Percentiles rank a stretch among this genome's conserved stretches.
Evolutionary conservation across 2,888 invertebrate genomes (phyloP).

Genomic region (Caprella mutica): DNA sequence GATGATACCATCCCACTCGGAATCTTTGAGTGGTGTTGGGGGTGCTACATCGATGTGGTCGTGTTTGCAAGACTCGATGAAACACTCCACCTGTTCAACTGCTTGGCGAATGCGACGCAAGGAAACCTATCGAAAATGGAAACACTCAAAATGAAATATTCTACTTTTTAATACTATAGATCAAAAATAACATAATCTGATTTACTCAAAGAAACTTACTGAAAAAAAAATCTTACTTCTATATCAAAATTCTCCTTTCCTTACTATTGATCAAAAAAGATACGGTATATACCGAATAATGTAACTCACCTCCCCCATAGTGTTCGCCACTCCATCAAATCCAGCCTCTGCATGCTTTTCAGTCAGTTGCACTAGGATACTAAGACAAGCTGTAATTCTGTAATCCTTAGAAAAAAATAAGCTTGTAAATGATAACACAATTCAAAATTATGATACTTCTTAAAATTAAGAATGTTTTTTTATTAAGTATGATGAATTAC

Average conservation of each 20-base stretch:
- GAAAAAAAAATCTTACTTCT: too few species aligned
- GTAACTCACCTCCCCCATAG: slow-evolving; percentile 23
- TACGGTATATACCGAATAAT: background rate
- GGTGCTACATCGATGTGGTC: slow-evolving; percentile 30
- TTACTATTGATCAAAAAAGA: too few species aligned
- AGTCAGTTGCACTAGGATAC: slow-evolving; percentile 64
- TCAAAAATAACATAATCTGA: too few species aligned
- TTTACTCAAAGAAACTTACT: too few species aligned
- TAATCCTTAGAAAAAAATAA: too few species aligned
- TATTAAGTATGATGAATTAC: too few species aligned
- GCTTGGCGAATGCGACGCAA: slow-evolving; percentile 25
- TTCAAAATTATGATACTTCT: too few species aligned
- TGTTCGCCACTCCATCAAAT: slow-evolving; percentile 16
- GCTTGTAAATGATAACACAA: too few species aligned
- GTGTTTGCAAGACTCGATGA: slow-evolving; percentile 28
- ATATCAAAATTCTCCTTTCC: too few species aligned
- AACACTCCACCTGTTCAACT: slow-evolving; percentile 24
- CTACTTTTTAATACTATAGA: too few species aligned
- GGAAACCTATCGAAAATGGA: slow-evolving; percentile 22
- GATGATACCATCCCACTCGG: slow-evolving; percentile 81
- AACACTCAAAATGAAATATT: too few species aligned
- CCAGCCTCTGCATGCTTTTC: slow-evolving; percentile 21
- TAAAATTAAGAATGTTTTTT: too few species aligned
- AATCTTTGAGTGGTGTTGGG: slow-evolving; percentile 46
- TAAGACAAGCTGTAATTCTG: slow-evolving; percentile 74